Evolutionary conservation across 2,888 invertebrate species (phyloP), one percentile per base, ranked within the genome.

Genomic region (Lydus trimaculatus): DNA sequence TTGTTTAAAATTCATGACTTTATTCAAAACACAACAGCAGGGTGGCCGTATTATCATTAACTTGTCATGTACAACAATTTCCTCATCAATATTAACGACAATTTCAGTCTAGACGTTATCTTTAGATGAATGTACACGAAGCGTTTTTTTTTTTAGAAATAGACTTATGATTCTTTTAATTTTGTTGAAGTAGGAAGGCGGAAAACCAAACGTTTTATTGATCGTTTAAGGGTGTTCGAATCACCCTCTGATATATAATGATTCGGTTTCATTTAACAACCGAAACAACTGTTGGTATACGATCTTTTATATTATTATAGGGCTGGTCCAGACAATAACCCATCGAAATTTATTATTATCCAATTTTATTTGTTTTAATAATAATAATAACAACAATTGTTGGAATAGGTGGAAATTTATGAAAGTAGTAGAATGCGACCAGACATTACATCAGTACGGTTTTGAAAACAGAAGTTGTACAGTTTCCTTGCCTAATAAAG

Each of bases 391-490:
- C n/a, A n/a, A n/a, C n/a, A n/a, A 25, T 13, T 20, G 56, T 25
- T 13, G 13, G 25, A 17, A 20, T 23, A 23, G n/a, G n/a, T 20
- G 23, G 23, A 9, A 23, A 23, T 52, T 23, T 17, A 52, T 56
- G 25, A 56, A 25, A 56, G 25, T 56, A 56, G 56, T 56, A 56
- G 56, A 56, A 56, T 15, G 56, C 56, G 56, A 56, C 56, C 56
- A 56, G 25, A 56, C 25, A 56, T 25, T 56, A 23, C 52, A 23
- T 52, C 52, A 56, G 23, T 56, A 48, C 20, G 17, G 20, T 23
- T 20, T 56, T 5, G 15, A 56, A 56, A 56, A 56, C 25, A 56
- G 20, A 56, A 56, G 56, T 56, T 25, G 56, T 56, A 20, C 48
- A 13, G 23, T 56, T 56, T 25, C 11, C 5, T 56, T 56, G 15